Evolutionary conservation across 2,797 vertebrate genomes (phyloP), one percentile per base, ranked within the genome.

Genomic region (Spinus pinus): DNA sequence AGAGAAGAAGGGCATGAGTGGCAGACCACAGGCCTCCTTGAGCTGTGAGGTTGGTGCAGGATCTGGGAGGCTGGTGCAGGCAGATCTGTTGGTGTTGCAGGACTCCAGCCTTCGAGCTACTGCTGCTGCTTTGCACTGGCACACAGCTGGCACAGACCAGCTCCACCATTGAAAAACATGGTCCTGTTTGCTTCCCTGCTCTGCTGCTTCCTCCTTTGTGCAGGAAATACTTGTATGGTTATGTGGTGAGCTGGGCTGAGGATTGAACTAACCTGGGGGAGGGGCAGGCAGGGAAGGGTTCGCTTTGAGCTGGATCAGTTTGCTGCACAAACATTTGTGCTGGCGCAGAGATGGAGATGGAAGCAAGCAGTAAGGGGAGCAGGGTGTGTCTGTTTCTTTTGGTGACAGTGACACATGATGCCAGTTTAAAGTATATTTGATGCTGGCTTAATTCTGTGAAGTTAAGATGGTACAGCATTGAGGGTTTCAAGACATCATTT

Each of bases 311-410:
- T 94, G 94, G 94, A 83, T 91, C 94, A 89, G 90, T 96, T 96
- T 95, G 94, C 95, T 96, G 88, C 95, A 90, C 95, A 95, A 93
- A 94, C 91, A 96, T 91, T 91, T 65, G 88, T 86, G 96, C 92
- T 90, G 94, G 90, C 27, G 3, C 33, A 57, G 84, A 86, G 83
- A 88, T 88, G 88, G 96, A 82, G 93, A 94, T 96, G 93, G 90
- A 93, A 93, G 90, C 85, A 57, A 86, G 94, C 72, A 35, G 56
- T 77, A 31, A 85, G 95, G 95, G 93, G 93, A 91, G 92, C 58
- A 50, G 85, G 92, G 93, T 74, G 94, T 91, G 90, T 64, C 81
- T 50, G 15, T 90, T 94, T 72, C 93, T 93, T 79, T 61, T 54
- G 85, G 80, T 90, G 93, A 75, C 85, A 84, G 85, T 89, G 86